Percentiles rank a stretch among this genome's conserved stretches.
Evolutionary conservation across 2,888 invertebrate species (phyloP).

Genomic region (Chrysolina oricalcia): DNA sequence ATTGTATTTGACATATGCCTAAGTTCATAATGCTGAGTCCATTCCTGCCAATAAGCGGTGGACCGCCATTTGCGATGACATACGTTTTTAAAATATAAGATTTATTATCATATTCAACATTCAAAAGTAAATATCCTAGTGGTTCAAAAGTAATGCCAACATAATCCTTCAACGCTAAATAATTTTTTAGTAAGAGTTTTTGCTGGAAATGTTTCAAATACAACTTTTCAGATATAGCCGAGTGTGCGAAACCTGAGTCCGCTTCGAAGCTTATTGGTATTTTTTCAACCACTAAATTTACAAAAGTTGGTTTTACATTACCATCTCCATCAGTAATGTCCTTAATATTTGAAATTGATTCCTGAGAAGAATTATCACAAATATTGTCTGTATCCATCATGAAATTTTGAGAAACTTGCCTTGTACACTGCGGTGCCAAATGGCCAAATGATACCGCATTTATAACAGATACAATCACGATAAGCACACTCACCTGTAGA

Average conservation of each 20-base stretch:
- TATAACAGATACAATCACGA: neutral
- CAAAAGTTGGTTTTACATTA: constrained; percentile 8
- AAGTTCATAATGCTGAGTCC: neutral
- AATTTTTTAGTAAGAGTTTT: neutral
- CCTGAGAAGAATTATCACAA: too few relatives aligned
- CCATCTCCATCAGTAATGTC: neutral
- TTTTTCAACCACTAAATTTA: constrained; percentile 3
- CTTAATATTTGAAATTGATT: too few relatives aligned
- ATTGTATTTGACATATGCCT: neutral
- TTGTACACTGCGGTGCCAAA: constrained; percentile 6
- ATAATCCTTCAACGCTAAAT: neutral
- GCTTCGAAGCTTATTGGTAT: constrained; percentile 20
- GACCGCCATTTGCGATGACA: constrained; percentile 5
- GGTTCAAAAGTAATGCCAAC: neutral
- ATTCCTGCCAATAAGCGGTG: neutral
- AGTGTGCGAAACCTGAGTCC: constrained; percentile 15
- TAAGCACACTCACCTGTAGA: constrained; percentile 22
- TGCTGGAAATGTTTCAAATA: constrained; percentile 5
- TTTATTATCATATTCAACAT: neutral
- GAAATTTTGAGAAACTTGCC: too few relatives aligned
- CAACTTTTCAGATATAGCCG: constrained; percentile 14
- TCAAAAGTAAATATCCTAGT: neutral
- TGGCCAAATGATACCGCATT: neutral
- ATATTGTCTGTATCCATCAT: too few relatives aligned
- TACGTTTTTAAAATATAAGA: neutral